Conservation (phyloP, 2,797 vertebrate species). For the Acropternis orthonyx region DNA sequence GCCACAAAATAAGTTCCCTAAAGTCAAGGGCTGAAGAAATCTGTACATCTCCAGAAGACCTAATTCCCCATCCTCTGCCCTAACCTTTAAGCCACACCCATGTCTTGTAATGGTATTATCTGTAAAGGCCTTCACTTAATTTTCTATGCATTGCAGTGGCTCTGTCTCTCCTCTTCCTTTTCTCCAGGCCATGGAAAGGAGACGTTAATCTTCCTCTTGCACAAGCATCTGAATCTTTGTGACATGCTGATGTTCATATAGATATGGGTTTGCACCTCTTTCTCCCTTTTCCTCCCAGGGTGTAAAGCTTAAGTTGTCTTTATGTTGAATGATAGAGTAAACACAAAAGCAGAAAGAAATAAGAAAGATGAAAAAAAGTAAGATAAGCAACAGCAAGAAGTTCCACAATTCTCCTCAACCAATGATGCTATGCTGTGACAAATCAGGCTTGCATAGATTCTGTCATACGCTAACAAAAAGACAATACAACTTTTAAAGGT, state of each 20-base stretch:
- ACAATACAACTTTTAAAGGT: not conserved
- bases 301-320: not conserved
- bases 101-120: not conserved
- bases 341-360: not conserved
- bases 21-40: not conserved
- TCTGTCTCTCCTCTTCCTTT: not conserved
- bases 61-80: not conserved
- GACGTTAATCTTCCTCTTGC: not conserved
- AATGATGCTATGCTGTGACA: not conserved
- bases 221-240: not conserved
- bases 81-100: not conserved
- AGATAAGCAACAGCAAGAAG: not conserved
- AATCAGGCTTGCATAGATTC: not conserved
- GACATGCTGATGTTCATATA: not conserved
- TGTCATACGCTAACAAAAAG: slow-evolving; percentile 4
- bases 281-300: not conserved
- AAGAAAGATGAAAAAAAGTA: not conserved
- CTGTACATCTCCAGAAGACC: not conserved
- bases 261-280: not conserved
- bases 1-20: not conserved
- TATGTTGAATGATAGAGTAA: not conserved
- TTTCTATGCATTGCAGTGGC: not conserved
- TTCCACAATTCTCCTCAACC: not conserved
- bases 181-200: not conserved
- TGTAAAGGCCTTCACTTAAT: not conserved